Conservation (phyloP, 92 coral and sea anemone species). For the Heliopora coerulea region DNA sequence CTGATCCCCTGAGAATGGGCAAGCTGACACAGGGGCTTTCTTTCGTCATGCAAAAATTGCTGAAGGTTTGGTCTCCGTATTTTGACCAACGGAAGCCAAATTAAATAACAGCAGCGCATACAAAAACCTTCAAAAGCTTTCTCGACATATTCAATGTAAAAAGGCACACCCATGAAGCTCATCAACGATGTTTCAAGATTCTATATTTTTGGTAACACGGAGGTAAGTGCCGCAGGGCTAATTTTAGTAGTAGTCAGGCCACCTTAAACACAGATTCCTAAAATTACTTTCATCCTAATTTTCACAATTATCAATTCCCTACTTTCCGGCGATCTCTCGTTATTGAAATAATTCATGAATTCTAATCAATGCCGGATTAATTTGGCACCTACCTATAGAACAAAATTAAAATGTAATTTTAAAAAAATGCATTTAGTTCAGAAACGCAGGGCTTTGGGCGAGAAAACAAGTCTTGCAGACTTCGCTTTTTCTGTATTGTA, state of each 20-base stretch:
- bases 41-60: too few relatives aligned
- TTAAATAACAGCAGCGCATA: too few relatives aligned
- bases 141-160: not conserved
- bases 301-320: not conserved
- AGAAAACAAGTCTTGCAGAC: not conserved
- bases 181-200: not conserved
- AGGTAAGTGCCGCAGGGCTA: not conserved
- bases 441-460: not conserved
- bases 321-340: not conserved
- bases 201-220: not conserved
- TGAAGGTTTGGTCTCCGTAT: too few relatives aligned
- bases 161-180: not conserved
- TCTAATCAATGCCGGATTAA: slow-evolving; percentile 12
- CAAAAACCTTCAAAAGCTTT: too few relatives aligned
- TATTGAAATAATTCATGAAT: not conserved
- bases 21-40: too few relatives aligned
- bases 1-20: too few relatives aligned
- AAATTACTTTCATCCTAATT: not conserved
- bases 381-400: slow-evolving; percentile 18
- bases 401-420: slow-evolving; percentile 25
- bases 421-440: not conserved
- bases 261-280: slow-evolving; percentile 1
- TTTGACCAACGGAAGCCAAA: too few relatives aligned
- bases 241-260: not conserved
- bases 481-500: not conserved